Evolutionary conservation across 2,888 invertebrate species (phyloP).

Genomic region (Cryptus viduatorius): DNA sequence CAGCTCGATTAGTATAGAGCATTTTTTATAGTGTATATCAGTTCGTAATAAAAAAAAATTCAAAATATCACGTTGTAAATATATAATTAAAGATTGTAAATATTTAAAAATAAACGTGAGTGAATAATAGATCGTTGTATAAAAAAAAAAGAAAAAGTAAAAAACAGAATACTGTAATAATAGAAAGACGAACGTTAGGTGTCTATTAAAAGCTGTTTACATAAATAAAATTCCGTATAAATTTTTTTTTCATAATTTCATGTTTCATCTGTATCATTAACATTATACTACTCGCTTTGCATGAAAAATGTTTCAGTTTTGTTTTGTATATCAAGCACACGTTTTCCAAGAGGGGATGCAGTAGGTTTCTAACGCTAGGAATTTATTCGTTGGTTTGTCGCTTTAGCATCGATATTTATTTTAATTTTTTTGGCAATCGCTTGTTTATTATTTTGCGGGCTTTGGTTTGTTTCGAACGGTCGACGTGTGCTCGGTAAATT

Average conservation of each 20-base stretch:
- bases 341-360: slow-evolving; percentile 52
- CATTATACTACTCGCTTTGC: slow-evolving; percentile 73
- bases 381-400: background rate
- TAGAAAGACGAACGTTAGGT: slow-evolving; percentile 37
- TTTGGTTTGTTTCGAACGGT: slow-evolving; percentile 55
- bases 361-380: slow-evolving; percentile 14
- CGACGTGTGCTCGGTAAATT: slow-evolving; percentile 82
- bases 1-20: slow-evolving; percentile 53
- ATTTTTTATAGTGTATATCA: slow-evolving; percentile 44
- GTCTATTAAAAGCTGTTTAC: slow-evolving; percentile 26
- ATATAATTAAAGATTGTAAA: slow-evolving; percentile 50
- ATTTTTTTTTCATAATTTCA: slow-evolving; percentile 35
- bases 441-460: slow-evolving; percentile 3
- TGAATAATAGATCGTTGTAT: slow-evolving; percentile 18
- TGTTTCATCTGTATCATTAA: slow-evolving; percentile 40
- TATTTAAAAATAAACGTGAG: slow-evolving; percentile 25
- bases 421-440: slow-evolving; percentile 26
- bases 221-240: slow-evolving; percentile 40
- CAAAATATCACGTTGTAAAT: slow-evolving; percentile 37
- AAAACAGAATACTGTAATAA: slow-evolving; percentile 21
- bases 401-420: background rate
- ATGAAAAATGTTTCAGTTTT: slow-evolving; percentile 75
- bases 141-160: slow-evolving; percentile 29
- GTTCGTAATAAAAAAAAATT: slow-evolving; percentile 43
- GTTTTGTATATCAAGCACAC: slow-evolving; percentile 76